These are phyloP conservation scores for Zosterops hypoxanthus DNA, from an alignment of 2,113 vertebrate genomes.

Conservation along the genomic window DNA sequence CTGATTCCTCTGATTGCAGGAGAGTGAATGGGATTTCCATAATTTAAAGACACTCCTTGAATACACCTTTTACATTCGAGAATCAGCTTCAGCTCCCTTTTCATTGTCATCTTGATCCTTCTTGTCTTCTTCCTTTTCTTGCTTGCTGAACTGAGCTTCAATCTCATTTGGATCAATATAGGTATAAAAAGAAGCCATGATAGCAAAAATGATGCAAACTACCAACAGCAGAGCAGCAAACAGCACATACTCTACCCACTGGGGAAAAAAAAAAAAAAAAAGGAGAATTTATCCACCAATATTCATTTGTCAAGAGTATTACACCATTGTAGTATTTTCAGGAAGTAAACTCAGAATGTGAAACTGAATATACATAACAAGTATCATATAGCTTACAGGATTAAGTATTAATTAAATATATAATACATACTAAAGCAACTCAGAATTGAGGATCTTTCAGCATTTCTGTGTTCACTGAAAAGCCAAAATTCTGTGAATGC, in stretches of 20 bases:
- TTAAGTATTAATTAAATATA: not conserved
- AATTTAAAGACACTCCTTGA: not conserved
- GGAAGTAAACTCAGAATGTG: not conserved
- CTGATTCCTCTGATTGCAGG: not conserved
- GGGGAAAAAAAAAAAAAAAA: not conserved
- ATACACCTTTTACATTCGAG: conserved; percentile 70
- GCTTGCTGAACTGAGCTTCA: conserved; percentile 81
- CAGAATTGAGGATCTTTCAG: not conserved
- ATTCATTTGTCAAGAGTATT: not conserved
- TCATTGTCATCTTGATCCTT: not conserved
- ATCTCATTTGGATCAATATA: conserved; percentile 86
- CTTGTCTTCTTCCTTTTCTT: conserved; percentile 53
- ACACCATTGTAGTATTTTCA: not conserved
- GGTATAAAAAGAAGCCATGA: conserved; percentile 92
- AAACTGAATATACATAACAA: not conserved
- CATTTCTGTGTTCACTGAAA: not conserved
- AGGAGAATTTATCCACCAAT: not conserved
- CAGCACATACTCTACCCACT: conserved; percentile 93
- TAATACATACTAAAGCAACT: not conserved
- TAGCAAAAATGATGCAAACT: conserved; percentile 88
- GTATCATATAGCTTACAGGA: not conserved
- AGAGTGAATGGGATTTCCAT: not conserved
- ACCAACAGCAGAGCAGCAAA: conserved; percentile 88
- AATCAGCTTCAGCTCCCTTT: not conserved
- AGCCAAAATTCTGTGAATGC: not conserved